These are phyloP conservation scores for Lichenostomus cassidix DNA, from an alignment of 2,113 vertebrate genomes.

Conservation along the genomic window DNA sequence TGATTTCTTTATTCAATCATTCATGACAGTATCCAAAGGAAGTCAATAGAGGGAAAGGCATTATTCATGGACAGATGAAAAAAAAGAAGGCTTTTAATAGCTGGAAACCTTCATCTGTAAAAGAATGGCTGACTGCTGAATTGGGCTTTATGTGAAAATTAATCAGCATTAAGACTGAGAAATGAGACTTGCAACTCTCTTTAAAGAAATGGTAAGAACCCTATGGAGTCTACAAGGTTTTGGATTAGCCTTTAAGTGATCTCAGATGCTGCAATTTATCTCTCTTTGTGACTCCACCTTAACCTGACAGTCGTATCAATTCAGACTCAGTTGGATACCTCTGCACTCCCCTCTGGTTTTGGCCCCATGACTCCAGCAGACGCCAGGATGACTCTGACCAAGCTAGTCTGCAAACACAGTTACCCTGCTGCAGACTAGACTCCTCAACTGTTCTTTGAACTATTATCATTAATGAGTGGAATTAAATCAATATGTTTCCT, in stretches of 20 bases:
- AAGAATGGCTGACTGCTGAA: not conserved
- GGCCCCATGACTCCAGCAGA: not conserved
- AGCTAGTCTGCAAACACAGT: not conserved
- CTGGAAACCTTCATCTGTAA: not conserved
- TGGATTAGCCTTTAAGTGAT: constrained; percentile 12
- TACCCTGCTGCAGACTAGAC: not conserved
- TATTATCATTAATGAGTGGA: constrained; percentile 25
- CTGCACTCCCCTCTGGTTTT: not conserved
- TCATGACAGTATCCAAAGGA: not conserved
- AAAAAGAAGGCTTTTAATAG: not conserved
- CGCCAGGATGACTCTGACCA: not conserved
- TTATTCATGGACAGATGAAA: not conserved
- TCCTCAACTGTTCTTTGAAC: constrained; percentile 43
- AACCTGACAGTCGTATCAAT: constrained; percentile 5
- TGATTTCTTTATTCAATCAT: not conserved
- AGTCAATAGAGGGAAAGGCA: not conserved
- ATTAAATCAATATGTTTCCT: constrained; percentile 23
- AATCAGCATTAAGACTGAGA: not conserved
- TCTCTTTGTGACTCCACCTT: constrained; percentile 24
- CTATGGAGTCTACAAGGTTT: not conserved
- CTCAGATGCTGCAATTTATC: constrained; percentile 33
- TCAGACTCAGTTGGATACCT: not conserved
- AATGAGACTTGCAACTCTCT: not conserved
- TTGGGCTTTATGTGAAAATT: not conserved
- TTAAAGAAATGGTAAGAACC: not conserved